Conservation (phyloP, 2,797 vertebrate genomes). For the Lepidocolaptes lacrymiger region DNA sequence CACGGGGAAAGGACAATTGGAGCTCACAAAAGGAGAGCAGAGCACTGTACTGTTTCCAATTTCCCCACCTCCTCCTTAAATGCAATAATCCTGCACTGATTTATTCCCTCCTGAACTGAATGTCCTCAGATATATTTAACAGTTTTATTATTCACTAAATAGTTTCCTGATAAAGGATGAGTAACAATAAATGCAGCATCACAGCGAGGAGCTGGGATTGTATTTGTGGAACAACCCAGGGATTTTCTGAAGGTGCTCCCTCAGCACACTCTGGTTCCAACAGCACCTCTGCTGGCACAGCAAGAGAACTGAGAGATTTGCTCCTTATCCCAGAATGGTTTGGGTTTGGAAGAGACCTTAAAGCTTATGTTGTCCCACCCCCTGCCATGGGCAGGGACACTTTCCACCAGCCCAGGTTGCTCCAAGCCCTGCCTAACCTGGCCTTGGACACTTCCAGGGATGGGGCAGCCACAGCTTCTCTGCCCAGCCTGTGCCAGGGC, state of each 20-base stretch:
- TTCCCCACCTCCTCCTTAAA: background rate
- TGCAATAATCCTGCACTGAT: background rate
- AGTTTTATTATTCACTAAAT: background rate
- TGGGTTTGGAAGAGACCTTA: background rate
- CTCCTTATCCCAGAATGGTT: background rate
- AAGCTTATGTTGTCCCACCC: background rate
- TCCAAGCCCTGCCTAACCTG: fast-evolving
- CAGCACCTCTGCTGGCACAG: background rate
- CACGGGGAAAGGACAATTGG: background rate
- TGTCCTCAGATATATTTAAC: background rate
- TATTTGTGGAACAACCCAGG: background rate
- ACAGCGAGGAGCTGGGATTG: background rate
- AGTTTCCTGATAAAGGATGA: background rate
- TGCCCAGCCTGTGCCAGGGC: background rate
- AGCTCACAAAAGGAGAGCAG: constrained; percentile 7
- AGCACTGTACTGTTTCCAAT: background rate
- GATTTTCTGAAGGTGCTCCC: background rate
- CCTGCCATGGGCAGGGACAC: background rate
- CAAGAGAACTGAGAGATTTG: background rate
- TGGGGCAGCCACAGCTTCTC: background rate
- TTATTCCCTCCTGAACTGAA: background rate
- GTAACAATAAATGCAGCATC: background rate
- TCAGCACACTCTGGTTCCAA: background rate
- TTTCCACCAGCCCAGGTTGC: fast-evolving
- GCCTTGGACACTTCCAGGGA: background rate